Base-by-base conservation (phyloP, 2,113 vertebrate genomes). In the Butorides virescens region DNA sequence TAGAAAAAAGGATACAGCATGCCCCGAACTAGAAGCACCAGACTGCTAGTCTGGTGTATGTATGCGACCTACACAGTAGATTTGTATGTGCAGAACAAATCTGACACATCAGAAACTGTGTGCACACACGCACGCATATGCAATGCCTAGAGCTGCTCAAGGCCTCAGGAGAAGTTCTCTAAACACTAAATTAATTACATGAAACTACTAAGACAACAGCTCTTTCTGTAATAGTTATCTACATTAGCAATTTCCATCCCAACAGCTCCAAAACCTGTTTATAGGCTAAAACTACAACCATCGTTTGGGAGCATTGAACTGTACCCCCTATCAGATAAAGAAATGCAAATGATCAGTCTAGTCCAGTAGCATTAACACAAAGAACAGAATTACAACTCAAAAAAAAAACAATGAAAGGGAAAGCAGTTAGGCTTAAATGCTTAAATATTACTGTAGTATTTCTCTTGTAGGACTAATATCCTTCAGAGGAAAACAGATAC, bases 81-180 rank as follows among this genome's bases (percentile, higher is more conserved):
- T 44, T 3, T 53, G 17, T 50, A 49, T 25, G 10, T 4, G 15
- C 67, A 49, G 50, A 70, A 47, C 46, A 71, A 47, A 80, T 13
- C 12, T 25, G 68, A 27, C 39, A 19, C 44, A 32, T 29, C 52
- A 80, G 56, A 67, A 77, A 46, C 29, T 1, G 1, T 13, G 30
- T 1, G 1, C 18, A 13, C 7, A 18, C 8, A 44, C 9, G 7
- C 9, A 5, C 32, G 8, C 32, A 73, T 8, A 22, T 19, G 32
- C 30, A 70, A 27, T 21, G 27, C 30, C 36, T 77, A 84, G 46
- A 65, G 67, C 44, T 75, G 62, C 72, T 59, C 27, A 26, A 27
- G 49, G 67, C 30, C 32, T 32, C 39, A 66, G 39, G 39, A 42
- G 27, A 78, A 83, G 61, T 39, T 78, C 49, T 32, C 47, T 30